phyloP scores from a whole-genome alignment of 2,113 vertebrate species.

The Notothenia coriiceps region DNA sequence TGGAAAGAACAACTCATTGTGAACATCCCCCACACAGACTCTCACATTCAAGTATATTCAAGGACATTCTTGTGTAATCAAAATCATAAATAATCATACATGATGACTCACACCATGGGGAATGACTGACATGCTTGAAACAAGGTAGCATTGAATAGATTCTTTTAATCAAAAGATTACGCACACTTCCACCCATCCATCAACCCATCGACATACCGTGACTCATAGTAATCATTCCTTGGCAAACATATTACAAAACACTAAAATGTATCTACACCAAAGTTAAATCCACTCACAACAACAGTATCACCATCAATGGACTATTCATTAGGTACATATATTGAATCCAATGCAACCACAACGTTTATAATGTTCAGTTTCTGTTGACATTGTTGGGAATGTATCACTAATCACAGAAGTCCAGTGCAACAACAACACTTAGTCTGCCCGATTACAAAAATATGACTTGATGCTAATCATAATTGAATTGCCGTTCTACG shows the following conservation, averaged over 20 bases:
- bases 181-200: neutral
- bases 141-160: neutral
- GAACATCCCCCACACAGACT: neutral
- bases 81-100: conserved; percentile 32
- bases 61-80: conserved; percentile 40
- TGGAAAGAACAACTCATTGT: conserved; percentile 72
- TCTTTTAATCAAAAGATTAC: neutral
- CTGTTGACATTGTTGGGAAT: too few relatives aligned
- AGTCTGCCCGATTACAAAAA: too few relatives aligned
- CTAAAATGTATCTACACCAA: neutral
- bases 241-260: neutral
- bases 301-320: neutral
- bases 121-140: neutral
- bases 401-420: too few relatives aligned
- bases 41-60: neutral
- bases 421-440: too few relatives aligned
- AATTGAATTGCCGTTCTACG: too few relatives aligned
- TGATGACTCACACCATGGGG: conserved; percentile 43
- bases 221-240: conserved; percentile 3
- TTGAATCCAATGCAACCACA: too few relatives aligned
- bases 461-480: too few relatives aligned
- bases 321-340: neutral
- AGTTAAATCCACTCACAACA: neutral
- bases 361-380: too few relatives aligned
- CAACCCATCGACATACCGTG: neutral